A percentile compares a stretch with the other conserved stretches of the same genome.
phyloP scores from a whole-genome alignment of 1,140 invertebrate species.

The Cecropterus lyciades region DNA sequence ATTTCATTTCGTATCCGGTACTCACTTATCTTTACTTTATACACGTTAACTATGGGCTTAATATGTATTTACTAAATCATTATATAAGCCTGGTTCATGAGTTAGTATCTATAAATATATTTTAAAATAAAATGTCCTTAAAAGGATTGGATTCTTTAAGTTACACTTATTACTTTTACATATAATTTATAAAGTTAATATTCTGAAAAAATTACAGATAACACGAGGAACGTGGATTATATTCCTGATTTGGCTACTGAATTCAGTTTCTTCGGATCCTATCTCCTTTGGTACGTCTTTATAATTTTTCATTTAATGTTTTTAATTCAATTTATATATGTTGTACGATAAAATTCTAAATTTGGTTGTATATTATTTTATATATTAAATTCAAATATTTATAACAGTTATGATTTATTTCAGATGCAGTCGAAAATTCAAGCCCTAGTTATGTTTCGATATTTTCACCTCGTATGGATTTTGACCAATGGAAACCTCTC shows the following conservation, averaged over 20 bases:
- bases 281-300: constrained; percentile 16
- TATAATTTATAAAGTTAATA: not conserved
- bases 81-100: too few relatives aligned
- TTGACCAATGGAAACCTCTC: constrained; percentile 90
- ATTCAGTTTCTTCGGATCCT: constrained; percentile 13
- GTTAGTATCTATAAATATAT: too few relatives aligned
- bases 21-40: not conserved
- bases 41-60: too few relatives aligned
- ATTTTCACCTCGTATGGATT: constrained; percentile 89
- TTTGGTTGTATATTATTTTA: not conserved
- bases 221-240: constrained; percentile 9
- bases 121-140: too few relatives aligned
- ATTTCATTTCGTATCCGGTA: constrained; percentile 8
- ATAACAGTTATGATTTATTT: constrained; percentile 37
- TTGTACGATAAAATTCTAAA: too few relatives aligned
- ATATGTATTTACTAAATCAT: too few relatives aligned
- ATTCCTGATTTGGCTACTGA: constrained; percentile 36
- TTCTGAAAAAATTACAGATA: constrained; percentile 24
- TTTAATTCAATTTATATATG: too few relatives aligned
- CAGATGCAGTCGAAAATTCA: constrained; percentile 54
- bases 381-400: not conserved
- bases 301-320: too few relatives aligned
- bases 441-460: constrained; percentile 62
- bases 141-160: too few relatives aligned
- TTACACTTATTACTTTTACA: too few relatives aligned